phyloP scores from a whole-genome alignment of 1,140 invertebrate species.

The Microplitis mediator region DNA sequence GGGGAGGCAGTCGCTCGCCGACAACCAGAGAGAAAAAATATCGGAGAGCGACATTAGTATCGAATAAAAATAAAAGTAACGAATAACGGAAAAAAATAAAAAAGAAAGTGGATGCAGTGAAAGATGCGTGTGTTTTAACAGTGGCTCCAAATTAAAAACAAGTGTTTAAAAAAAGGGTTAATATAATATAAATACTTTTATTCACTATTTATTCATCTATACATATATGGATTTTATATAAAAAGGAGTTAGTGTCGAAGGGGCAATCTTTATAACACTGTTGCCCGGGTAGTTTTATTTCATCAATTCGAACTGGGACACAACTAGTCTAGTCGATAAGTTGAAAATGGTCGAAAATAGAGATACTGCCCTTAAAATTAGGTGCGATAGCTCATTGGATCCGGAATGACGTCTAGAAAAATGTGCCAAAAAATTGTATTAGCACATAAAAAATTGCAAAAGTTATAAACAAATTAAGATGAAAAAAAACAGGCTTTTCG shows the following conservation, averaged over 20 bases:
- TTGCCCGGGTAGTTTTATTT: conserved; percentile 4
- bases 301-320: background rate
- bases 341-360: too few relatives aligned
- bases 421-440: too few relatives aligned
- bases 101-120: background rate
- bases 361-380: too few relatives aligned
- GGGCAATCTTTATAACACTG: conserved; percentile 9
- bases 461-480: too few relatives aligned
- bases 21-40: conserved; percentile 7
- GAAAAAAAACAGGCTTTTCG: too few relatives aligned
- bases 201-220: background rate
- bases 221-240: background rate
- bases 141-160: conserved; percentile 26
- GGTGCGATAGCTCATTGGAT: too few relatives aligned
- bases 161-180: background rate
- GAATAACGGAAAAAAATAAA: background rate
- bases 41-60: background rate
- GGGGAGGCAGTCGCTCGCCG: conserved; percentile 29
- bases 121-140: conserved; percentile 8
- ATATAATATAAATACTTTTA: background rate
- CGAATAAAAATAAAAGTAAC: conserved; percentile 8
- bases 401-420: too few relatives aligned
- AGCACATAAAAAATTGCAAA: too few relatives aligned
- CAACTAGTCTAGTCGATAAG: too few relatives aligned
- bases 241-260: background rate